phyloP scores from a whole-genome alignment of 2,888 invertebrate species.

The Linyphia triangularis region DNA sequence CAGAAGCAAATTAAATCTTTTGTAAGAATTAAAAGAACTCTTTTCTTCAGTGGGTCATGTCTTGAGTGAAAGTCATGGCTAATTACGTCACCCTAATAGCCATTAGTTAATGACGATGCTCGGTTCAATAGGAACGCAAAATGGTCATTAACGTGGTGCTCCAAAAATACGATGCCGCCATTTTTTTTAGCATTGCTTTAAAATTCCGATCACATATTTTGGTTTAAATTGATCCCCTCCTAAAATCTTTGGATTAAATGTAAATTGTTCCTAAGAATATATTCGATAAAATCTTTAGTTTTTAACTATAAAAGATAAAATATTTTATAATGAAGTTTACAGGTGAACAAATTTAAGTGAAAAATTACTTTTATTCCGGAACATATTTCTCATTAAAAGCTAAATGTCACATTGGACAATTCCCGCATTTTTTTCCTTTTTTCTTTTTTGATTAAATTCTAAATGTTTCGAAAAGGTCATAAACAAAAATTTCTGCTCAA shows the following conservation, averaged over 20 bases:
- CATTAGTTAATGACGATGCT: constrained; percentile 40
- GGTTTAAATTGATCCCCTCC: neutral
- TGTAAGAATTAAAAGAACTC: constrained; percentile 18
- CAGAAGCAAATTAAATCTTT: constrained; percentile 37
- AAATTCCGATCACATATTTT: neutral
- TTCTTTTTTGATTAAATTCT: no score
- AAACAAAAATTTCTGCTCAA: no score
- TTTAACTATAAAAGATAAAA: no score
- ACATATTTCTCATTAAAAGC: no score
- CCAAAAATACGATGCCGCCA: neutral
- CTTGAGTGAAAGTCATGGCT: constrained; percentile 11
- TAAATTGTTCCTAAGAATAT: neutral
- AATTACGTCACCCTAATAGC: constrained; percentile 46
- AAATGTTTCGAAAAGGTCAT: no score
- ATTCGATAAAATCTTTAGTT: no score
- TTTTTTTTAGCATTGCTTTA: neutral
- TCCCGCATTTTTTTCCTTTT: no score
- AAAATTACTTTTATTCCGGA: no score
- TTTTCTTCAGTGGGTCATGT: constrained; percentile 23
- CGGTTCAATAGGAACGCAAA: constrained; percentile 8
- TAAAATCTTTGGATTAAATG: neutral
- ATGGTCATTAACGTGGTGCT: constrained; percentile 15
- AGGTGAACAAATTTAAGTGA: no score
- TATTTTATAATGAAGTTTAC: no score
- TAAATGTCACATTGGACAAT: no score